phyloP scores from a whole-genome alignment of 2,113 vertebrate species.

The Hystrix cristata region DNA sequence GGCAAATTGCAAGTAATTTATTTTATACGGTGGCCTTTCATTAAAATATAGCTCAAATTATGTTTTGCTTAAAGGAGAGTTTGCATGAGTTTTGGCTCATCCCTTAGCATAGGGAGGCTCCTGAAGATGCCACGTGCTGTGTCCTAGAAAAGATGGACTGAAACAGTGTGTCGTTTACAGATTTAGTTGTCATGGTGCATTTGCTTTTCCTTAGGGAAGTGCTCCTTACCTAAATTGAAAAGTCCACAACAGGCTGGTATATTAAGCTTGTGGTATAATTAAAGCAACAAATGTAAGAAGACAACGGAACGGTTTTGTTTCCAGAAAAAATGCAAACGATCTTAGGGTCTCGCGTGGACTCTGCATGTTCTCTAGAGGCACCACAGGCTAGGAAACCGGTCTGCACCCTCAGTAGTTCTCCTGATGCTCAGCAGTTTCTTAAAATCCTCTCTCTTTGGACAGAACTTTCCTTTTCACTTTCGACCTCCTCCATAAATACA shows the following conservation, averaged over 20 bases:
- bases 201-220: not conserved
- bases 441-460: constrained; percentile 24
- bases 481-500: not conserved
- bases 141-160: not conserved
- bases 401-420: not conserved
- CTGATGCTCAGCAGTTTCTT: not conserved
- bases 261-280: not conserved
- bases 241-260: not conserved
- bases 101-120: not conserved
- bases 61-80: not conserved
- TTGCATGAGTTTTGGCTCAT: constrained; percentile 16
- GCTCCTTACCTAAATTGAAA: constrained; percentile 9
- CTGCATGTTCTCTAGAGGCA: not conserved
- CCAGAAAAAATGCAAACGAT: constrained; percentile 1
- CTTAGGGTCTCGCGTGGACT: not conserved
- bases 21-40: not conserved
- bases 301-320: constrained; percentile 1
- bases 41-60: not conserved
- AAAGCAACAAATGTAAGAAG: not conserved
- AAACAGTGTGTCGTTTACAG: not conserved
- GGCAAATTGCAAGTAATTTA: not conserved
- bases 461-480: constrained; percentile 22
- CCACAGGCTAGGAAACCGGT: not conserved
- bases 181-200: not conserved
- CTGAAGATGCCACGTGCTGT: not conserved